Percentiles rank a stretch among this genome's conserved stretches.
These are phyloP conservation scores for Chaenodraco wilsoni DNA, from an alignment of 2,797 vertebrate species.

Conservation along the genomic window DNA sequence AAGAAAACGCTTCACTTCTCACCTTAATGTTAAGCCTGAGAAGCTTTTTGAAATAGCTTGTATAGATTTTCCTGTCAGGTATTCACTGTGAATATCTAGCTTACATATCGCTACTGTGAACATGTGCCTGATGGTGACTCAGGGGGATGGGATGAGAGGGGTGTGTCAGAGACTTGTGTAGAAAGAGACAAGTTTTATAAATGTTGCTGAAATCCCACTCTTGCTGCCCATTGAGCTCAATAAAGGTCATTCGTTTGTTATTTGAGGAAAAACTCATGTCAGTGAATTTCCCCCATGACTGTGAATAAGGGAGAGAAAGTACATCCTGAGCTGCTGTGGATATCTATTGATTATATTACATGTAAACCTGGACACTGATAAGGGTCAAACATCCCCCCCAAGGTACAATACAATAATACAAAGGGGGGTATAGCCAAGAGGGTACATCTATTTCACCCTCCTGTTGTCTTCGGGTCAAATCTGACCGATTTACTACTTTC, in stretches of 20 bases:
- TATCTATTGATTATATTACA: background rate
- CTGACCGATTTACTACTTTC: too few relatives aligned
- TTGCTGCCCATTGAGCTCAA: constrained; percentile 32
- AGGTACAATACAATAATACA: constrained; percentile 4
- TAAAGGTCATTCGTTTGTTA: constrained; percentile 61
- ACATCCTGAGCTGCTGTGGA: background rate
- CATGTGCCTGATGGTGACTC: constrained; percentile 37
- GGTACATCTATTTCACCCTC: background rate
- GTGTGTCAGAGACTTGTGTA: constrained; percentile 1
- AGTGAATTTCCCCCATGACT: constrained; percentile 29
- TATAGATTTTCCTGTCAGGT: constrained; percentile 34
- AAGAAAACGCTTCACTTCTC: too few relatives aligned
- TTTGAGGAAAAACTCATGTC: constrained; percentile 44
- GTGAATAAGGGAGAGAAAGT: constrained; percentile 22
- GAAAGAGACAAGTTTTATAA: constrained; percentile 25
- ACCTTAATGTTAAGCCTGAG: constrained; percentile 3
- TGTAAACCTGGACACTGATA: constrained; percentile 22
- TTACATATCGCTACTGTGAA: constrained; percentile 14
- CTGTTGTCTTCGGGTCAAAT: too few relatives aligned
- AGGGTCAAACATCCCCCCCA: background rate
- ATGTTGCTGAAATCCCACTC: constrained; percentile 35
- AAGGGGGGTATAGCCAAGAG: background rate
- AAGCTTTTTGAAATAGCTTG: background rate
- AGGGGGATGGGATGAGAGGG: background rate
- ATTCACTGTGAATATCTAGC: constrained; percentile 26